phyloP scores from a whole-genome alignment of 64 coral and sea anemone species.

The Stylophora pistillata region DNA sequence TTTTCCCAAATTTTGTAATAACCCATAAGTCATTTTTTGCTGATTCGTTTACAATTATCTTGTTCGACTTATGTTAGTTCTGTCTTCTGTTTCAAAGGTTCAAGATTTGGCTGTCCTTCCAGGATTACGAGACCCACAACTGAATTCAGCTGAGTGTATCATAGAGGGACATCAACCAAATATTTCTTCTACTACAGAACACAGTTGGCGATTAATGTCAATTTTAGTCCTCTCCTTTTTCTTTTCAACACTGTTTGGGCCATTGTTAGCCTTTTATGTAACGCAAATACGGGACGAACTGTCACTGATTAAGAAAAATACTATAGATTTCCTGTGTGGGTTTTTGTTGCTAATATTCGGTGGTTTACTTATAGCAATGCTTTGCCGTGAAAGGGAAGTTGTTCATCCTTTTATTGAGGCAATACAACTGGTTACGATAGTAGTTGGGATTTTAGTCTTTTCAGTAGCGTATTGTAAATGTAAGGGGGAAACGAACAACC shows the following conservation, averaged over 20 bases:
- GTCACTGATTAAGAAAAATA: neutral
- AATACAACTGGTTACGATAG: neutral
- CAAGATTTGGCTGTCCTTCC: conserved; percentile 5
- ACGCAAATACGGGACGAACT: neutral
- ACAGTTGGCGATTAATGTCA: neutral
- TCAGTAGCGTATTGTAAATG: neutral
- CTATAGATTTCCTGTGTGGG: neutral
- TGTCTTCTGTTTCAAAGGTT: neutral
- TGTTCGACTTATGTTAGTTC: neutral
- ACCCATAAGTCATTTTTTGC: too few relatives aligned
- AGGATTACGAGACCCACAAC: neutral
- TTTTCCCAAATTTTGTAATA: too few relatives aligned
- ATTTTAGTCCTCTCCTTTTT: neutral
- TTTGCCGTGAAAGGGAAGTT: too few relatives aligned
- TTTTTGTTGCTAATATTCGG: neutral
- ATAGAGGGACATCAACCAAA: neutral
- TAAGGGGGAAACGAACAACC: neutral
- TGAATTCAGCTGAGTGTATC: neutral
- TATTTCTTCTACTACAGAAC: neutral
- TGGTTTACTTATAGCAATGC: neutral
- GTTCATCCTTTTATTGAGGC: neutral
- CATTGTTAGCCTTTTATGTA: neutral
- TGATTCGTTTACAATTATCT: neutral
- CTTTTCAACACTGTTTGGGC: neutral
- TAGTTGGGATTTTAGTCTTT: neutral